Conservation (phyloP, 2,113 vertebrate species). For the Brevimyrus niger region DNA sequence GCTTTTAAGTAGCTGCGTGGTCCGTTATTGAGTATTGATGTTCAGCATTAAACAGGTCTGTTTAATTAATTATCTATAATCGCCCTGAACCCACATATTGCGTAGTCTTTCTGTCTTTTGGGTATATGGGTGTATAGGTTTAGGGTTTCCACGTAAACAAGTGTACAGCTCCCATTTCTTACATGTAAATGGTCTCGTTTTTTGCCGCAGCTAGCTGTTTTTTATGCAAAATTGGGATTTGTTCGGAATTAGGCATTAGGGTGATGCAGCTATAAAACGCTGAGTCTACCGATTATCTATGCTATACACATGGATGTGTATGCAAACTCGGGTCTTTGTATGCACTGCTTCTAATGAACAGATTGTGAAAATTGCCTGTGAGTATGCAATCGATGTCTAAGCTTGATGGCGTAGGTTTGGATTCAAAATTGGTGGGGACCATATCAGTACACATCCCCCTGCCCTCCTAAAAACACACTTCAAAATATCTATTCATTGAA, state of each 20-base stretch:
- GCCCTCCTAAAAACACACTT: neutral
- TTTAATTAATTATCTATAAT: neutral
- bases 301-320: neutral
- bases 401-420: neutral
- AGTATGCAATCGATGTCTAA: neutral
- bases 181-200: neutral
- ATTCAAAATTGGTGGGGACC: neutral
- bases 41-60: neutral
- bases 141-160: neutral
- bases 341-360: neutral
- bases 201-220: neutral
- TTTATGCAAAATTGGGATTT: neutral
- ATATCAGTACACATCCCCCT: neutral
- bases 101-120: neutral
- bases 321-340: neutral
- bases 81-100: neutral
- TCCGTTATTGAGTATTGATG: neutral
- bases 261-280: neutral
- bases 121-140: neutral
- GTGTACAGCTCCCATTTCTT: neutral
- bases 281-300: neutral
- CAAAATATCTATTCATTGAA: neutral
- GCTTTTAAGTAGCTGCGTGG: neutral
- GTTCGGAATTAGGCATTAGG: neutral
- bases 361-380: neutral